Percentiles rank a stretch among this genome's conserved stretches.
Conservation (phyloP, 2,888 invertebrate species). For the Eristalis pertinax region DNA sequence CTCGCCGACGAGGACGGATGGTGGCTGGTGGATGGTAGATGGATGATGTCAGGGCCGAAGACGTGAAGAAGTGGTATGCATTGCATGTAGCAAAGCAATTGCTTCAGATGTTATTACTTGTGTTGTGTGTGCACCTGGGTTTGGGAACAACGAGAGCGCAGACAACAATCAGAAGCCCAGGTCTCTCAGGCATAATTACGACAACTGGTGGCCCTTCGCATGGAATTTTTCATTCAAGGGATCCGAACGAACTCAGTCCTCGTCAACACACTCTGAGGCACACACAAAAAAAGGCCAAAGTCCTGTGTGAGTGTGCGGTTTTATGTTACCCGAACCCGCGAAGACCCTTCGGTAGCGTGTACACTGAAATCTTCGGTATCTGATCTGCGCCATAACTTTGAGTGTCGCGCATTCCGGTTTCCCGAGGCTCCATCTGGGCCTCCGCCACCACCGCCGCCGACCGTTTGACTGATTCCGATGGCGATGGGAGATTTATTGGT, state of each 20-base stretch:
- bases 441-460: not conserved
- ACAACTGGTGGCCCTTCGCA: constrained; percentile 62
- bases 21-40: too few relatives aligned
- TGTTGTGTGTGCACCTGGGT: constrained; percentile 66
- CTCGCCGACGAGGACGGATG: too few relatives aligned
- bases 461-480: constrained; percentile 67
- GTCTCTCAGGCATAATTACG: constrained; percentile 67
- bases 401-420: constrained; percentile 68
- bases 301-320: constrained; percentile 66
- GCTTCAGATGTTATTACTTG: constrained; percentile 66
- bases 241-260: constrained; percentile 45
- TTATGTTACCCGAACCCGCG: constrained; percentile 52
- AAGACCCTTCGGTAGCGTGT: constrained; percentile 15
- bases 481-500: constrained; percentile 62
- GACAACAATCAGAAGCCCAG: constrained; percentile 66
- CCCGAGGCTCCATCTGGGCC: constrained; percentile 42
- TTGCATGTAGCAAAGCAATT: constrained; percentile 69
- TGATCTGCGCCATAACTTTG: constrained; percentile 66
- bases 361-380: constrained; percentile 53
- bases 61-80: constrained; percentile 50
- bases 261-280: not conserved
- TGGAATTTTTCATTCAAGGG: constrained; percentile 71
- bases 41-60: constrained; percentile 47
- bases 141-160: constrained; percentile 37
- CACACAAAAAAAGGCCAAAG: constrained; percentile 23